phyloP scores from a whole-genome alignment of 2,888 invertebrate species.

The Drosophila maculinotata region DNA sequence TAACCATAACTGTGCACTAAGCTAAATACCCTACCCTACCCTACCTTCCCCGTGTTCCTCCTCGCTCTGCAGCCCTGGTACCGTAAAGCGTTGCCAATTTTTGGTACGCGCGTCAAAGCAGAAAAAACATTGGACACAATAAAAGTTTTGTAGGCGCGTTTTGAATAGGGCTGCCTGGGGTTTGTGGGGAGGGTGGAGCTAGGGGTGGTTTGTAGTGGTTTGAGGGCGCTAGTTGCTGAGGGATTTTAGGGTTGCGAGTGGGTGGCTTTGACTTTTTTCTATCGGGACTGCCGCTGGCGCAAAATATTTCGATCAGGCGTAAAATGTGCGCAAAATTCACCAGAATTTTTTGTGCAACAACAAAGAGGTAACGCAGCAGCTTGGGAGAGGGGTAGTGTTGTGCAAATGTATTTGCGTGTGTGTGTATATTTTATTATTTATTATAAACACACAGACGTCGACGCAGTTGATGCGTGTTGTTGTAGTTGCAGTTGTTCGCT shows the following conservation, averaged over 20 bases:
- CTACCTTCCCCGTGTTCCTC: background rate
- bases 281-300: constrained; percentile 50
- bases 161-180: constrained; percentile 21
- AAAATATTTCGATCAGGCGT: constrained; percentile 83
- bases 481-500: constrained; percentile 62
- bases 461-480: constrained; percentile 27
- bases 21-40: constrained; percentile 21
- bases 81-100: constrained; percentile 74
- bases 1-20: constrained; percentile 68
- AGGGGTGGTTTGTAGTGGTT: background rate
- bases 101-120: constrained; percentile 76
- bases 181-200: background rate
- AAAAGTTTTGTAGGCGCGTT: constrained; percentile 68
- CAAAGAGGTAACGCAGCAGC: constrained; percentile 2
- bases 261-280: constrained; percentile 64
- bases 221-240: constrained; percentile 2
- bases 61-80: background rate
- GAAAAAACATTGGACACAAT: constrained; percentile 78
- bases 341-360: constrained; percentile 60
- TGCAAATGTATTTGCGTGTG: constrained; percentile 40
- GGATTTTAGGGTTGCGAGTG: constrained; percentile 13
- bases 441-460: constrained; percentile 66
- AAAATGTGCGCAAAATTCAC: constrained; percentile 84
- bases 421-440: constrained; percentile 76
- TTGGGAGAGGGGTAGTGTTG: background rate